These are phyloP conservation scores for Drosophila bipectinata DNA, from an alignment of 1,140 invertebrate genomes.

Conservation along the genomic window DNA sequence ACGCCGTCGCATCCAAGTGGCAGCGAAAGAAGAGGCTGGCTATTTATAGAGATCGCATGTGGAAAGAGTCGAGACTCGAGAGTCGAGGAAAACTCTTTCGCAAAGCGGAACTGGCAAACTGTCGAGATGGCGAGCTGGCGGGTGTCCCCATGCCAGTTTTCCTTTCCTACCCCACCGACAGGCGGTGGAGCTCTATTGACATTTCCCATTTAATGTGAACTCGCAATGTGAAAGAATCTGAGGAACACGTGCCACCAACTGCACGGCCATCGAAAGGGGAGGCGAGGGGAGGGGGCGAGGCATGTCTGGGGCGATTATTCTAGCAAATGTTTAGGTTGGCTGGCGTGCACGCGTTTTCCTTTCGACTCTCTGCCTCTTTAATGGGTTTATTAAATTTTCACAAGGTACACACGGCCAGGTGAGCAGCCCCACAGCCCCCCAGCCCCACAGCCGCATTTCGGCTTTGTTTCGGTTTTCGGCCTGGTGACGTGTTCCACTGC, in stretches of 20 bases:
- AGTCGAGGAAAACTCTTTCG: conserved; percentile 47
- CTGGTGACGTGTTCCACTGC: conserved; percentile 34
- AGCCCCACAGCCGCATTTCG: conserved; percentile 9
- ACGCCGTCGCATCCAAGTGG: neutral
- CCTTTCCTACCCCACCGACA: neutral
- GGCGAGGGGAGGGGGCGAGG: neutral
- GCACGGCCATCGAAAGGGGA: conserved; percentile 11
- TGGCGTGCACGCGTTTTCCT: conserved; percentile 37
- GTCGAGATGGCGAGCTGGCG: conserved; percentile 7
- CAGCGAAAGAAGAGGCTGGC: conserved; percentile 22
- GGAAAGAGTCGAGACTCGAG: conserved; percentile 23
- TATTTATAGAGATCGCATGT: conserved; percentile 50
- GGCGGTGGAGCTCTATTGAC: conserved; percentile 37
- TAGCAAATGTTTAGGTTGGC: conserved; percentile 9
- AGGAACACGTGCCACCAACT: conserved; percentile 40
- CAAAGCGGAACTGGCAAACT: conserved; percentile 56
- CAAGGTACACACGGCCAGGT: conserved; percentile 26
- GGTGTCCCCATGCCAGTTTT: conserved; percentile 7
- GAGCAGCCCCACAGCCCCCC: conserved; percentile 2
- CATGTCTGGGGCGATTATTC: conserved; percentile 29
- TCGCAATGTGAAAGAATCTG: conserved; percentile 9
- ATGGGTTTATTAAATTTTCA: conserved; percentile 67
- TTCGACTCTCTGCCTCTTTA: conserved; percentile 28
- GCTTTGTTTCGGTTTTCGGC: conserved; percentile 11
- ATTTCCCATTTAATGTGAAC: conserved; percentile 23